Evolutionary conservation across 2,888 invertebrate species (phyloP).

Genomic region (Calameuta pallipes): DNA sequence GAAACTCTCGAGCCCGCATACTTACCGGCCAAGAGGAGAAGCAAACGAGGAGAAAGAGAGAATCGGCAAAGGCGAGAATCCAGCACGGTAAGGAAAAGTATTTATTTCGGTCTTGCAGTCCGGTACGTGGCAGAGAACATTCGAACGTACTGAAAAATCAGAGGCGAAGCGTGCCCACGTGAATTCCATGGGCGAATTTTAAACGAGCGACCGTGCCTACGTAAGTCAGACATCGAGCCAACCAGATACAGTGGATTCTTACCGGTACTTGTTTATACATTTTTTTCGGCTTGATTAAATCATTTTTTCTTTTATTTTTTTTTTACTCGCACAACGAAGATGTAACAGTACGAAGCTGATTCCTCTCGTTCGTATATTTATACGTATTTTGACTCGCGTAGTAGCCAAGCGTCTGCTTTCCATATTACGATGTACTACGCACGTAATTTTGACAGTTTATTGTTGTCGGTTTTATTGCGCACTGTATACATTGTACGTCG

Average conservation of each 20-base stretch:
- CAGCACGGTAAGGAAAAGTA: neutral
- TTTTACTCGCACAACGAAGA: neutral
- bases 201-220: conserved; percentile 5
- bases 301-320: neutral
- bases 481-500: neutral
- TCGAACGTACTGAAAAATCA: neutral
- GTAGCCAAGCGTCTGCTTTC: neutral
- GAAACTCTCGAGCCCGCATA: too few species aligned
- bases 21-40: neutral
- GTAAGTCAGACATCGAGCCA: neutral
- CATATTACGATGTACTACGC: neutral
- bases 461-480: neutral
- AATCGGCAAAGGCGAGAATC: neutral
- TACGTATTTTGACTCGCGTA: neutral
- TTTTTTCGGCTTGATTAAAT: neutral
- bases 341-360: neutral
- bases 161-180: conserved; percentile 10
- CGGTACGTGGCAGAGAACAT: neutral
- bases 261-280: neutral
- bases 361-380: neutral
- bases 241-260: neutral
- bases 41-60: neutral
- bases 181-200: conserved; percentile 6
- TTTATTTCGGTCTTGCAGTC: neutral
- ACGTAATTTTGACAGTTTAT: neutral